Evolutionary conservation across 2,113 vertebrate species (phyloP).

Genomic region (Burhinus oedicnemus): DNA sequence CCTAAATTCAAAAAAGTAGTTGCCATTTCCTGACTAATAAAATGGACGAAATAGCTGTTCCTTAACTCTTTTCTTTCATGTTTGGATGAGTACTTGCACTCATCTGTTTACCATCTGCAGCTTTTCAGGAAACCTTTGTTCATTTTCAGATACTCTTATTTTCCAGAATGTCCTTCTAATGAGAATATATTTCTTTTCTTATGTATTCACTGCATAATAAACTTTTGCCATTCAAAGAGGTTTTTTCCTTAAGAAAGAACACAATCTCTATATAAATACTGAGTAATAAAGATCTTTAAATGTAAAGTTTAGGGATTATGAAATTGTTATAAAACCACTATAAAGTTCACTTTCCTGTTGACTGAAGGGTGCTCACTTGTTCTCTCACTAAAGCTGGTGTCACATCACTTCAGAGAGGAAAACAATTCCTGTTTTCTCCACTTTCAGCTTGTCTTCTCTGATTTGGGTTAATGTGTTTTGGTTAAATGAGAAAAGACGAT

Average conservation of each 20-base stretch:
- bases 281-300: not conserved
- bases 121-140: not conserved
- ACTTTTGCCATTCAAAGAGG: not conserved
- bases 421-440: not conserved
- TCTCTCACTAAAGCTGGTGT: not conserved
- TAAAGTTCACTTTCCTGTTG: not conserved
- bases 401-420: not conserved
- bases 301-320: not conserved
- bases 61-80: not conserved
- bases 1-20: not conserved
- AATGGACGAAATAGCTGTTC: not conserved
- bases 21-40: not conserved
- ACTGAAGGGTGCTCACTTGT: not conserved
- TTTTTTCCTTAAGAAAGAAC: not conserved
- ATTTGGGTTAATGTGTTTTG: not conserved
- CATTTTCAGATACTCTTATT: not conserved
- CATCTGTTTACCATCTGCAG: not conserved
- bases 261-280: not conserved
- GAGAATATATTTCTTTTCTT: not conserved
- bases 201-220: not conserved
- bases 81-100: not conserved
- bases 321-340: not conserved
- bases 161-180: not conserved
- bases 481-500: not conserved
- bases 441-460: not conserved